A percentile compares a stretch with the other conserved stretches of the same genome.
Conservation (phyloP, 2,797 vertebrate genomes). For the Mormyrus hasselquistii region DNA sequence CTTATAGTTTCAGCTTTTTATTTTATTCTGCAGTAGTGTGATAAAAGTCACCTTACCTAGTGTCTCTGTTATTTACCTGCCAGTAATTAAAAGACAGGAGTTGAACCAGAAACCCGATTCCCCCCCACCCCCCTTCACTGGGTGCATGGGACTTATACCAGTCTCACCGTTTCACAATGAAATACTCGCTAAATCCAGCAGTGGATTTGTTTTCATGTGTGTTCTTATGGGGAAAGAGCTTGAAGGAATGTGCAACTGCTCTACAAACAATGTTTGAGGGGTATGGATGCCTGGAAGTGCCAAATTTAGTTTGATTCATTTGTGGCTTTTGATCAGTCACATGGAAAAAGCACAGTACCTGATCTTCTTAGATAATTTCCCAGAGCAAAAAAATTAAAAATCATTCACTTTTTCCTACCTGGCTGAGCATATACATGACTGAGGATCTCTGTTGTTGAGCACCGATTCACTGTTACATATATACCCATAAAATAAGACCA, state of each 20-base stretch:
- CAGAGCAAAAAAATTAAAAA: not conserved
- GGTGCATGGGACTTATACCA: not conserved
- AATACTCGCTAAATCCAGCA: not conserved
- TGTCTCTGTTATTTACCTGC: not conserved
- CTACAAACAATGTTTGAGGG: not conserved
- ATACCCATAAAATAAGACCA: not conserved
- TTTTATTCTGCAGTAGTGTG: not conserved
- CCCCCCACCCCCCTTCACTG: not conserved
- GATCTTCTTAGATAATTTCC: not conserved
- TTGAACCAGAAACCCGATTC: not conserved
- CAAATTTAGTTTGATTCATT: not conserved
- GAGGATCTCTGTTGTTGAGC: not conserved
- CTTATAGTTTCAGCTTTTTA: not conserved
- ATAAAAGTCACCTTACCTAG: not conserved
- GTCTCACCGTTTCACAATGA: not conserved
- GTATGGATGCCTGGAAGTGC: not conserved
- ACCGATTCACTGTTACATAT: not conserved
- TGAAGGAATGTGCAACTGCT: not conserved
- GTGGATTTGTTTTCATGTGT: not conserved
- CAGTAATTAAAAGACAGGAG: not conserved
- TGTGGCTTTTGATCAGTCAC: not conserved
- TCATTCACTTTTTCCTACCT: not conserved
- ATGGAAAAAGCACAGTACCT: not conserved
- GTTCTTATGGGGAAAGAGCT: not conserved
- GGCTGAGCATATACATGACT: not conserved